Evolutionary conservation across 2,113 vertebrate genomes (phyloP), one percentile per base, ranked within the genome.

Genomic region (Periophthalmodon schlosseri): DNA sequence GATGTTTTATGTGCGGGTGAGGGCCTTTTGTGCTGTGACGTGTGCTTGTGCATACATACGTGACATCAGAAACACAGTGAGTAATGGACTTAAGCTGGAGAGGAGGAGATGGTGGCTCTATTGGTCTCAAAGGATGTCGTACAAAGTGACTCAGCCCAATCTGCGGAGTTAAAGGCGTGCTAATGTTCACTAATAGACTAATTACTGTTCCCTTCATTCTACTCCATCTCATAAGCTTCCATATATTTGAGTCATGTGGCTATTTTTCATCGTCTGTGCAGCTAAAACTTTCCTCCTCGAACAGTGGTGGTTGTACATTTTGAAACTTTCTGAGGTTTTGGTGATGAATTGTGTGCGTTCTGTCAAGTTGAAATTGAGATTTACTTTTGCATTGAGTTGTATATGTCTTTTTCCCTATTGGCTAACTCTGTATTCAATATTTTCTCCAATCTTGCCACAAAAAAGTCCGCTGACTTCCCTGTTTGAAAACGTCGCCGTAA

Each of bases 11-110:
- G 16, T 52, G 33, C 2, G 69, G 6, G 60, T 18, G 60, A 77
- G 80, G 21, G 2, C 60, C 57, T 49, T 88, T 86, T 90, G 86
- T 85, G 66, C 58, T 68, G 71, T 79, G 84, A 82, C 81, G 58
- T 79, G 84, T 76, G 77, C 82, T 68, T 64, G 1, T 84, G 73
- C 80, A 80, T 70, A 74, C 73, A 79, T 70, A 74, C 73, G 77
- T 72, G 75, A 84, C 81, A 83, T 82, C 49, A 88, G 78, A 79
- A 80, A 67, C 78, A 28, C 72, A 70, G 65, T 24, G 58, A 58
- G 24, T 73, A 64, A 84, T 49, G 28, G 73, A 82, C 70, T 72
- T 20, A 49, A 56, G 69, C 67, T 68, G 15, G 13, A 57, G 68
- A 69, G 49, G 47, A 34, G 72, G 50, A 34, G 69, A 21, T 69